Base-by-base conservation (phyloP, 2,797 vertebrate species). In the Gallinago nigripennis region DNA sequence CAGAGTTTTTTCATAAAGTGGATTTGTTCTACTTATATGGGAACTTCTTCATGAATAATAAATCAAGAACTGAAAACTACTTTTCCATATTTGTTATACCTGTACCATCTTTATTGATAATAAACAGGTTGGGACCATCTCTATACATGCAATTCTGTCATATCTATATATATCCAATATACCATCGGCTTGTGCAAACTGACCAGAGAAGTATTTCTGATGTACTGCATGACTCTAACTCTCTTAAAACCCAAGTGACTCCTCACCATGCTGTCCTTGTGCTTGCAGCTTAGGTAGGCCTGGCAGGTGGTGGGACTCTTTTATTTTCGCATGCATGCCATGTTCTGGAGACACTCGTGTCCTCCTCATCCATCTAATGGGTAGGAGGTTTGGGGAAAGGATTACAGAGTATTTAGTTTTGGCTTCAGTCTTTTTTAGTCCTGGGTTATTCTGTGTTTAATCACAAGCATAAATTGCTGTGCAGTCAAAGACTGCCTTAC, bases 401-500 rank as follows among this genome's bases (percentile, higher is more conserved):
- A 57, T 91, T 81, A 53, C 16, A 24, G 16, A 57, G 37, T 46
- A 57, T 72, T 89, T 72, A 57, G 21, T 27, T 20, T 18, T 11
- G 30, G 9, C 14, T 88, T 88, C 60, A 14, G 18, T 81, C 46
- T 89, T 81, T 41, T 73, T 81, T 86, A 70, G 39, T 58, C 50
- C 45, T 72, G 45, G 53, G 58, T 89, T 93, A 81, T 89, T 77
- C 79, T 81, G 33, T 65, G 35, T 45, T 94, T 81, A 70, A 73
- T 57, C 65, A 53, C 46, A 77, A 77, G 69, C 50, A 53, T 25
- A 91, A 51, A 83, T 46, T 60, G 63, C 46, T 65, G n/a, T 2
- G 1, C 25, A 21, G 50, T 45, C 8, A 41, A 76, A 80, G 60
- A 13, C 50, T 65, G 53, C 27, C 33, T 41, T 72, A 43, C 6